Conservation (phyloP, 1,140 invertebrate genomes). For the Nixonia krombeini region DNA sequence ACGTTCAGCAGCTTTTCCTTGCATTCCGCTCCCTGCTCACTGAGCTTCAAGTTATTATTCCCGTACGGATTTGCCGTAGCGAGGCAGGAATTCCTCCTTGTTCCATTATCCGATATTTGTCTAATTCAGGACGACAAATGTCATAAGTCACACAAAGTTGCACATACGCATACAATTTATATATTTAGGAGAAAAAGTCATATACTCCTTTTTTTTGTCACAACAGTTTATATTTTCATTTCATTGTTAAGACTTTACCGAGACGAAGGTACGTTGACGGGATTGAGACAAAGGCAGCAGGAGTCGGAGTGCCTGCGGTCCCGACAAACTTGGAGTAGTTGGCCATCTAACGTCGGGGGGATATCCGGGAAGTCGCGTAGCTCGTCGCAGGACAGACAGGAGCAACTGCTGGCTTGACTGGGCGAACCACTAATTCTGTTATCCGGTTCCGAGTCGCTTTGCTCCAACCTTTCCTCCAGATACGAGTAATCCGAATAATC, state of each 20-base stretch:
- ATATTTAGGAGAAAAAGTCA: too few species aligned
- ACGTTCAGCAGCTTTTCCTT: slow-evolving; percentile 66
- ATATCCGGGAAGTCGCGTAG: slow-evolving; percentile 52
- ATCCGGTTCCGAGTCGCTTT: slow-evolving; percentile 59
- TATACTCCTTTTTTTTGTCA: not conserved
- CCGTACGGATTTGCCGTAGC: slow-evolving; percentile 49
- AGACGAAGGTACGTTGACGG: slow-evolving; percentile 22
- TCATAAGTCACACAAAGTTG: too few species aligned
- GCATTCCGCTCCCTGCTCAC: slow-evolving; percentile 12
- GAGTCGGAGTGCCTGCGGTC: slow-evolving; percentile 64
- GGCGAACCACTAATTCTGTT: slow-evolving; percentile 55
- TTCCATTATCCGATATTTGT: slow-evolving; percentile 19
- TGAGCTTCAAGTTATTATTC: slow-evolving; percentile 20
- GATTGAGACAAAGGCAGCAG: slow-evolving; percentile 52
- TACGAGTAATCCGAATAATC: slow-evolving; percentile 83
- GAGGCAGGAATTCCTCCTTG: slow-evolving; percentile 61
- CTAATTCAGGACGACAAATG: not conserved
- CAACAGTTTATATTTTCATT: slow-evolving; percentile 1
- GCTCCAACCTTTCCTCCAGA: slow-evolving; percentile 61
- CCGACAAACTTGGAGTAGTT: slow-evolving; percentile 51
- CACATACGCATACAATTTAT: too few species aligned
- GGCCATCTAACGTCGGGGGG: slow-evolving; percentile 29
- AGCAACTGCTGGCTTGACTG: slow-evolving; percentile 63
- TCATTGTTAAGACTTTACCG: slow-evolving; percentile 25
- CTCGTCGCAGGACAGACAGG: slow-evolving; percentile 64